Percentiles rank a stretch among this genome's conserved stretches.
Conservation (phyloP, 2,888 invertebrate species). For the Acleris holmiana region DNA sequence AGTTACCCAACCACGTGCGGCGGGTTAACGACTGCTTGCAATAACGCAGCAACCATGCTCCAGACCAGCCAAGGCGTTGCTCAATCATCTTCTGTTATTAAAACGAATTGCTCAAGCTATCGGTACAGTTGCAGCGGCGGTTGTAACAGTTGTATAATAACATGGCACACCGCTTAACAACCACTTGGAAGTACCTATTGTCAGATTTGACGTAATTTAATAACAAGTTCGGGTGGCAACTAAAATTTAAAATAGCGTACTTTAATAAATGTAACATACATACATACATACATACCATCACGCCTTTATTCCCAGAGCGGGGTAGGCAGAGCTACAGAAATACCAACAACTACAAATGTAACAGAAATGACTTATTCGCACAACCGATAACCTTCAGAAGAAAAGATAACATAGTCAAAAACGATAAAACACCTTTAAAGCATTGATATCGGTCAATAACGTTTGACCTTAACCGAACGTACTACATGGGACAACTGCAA, state of each 20-base stretch:
- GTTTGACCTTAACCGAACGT: background rate
- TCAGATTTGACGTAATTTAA: background rate
- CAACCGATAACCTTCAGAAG: background rate
- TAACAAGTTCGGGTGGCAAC: background rate
- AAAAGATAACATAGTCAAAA: background rate
- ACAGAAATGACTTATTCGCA: background rate
- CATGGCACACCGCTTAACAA: conserved; percentile 13
- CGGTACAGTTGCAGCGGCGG: conserved; percentile 37
- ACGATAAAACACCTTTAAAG: background rate
- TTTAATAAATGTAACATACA: too few species aligned
- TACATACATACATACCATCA: too few species aligned
- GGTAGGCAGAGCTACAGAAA: too few species aligned
- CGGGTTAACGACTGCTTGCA: conserved; percentile 65
- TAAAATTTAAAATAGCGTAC: background rate
- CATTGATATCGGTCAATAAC: conserved; percentile 12
- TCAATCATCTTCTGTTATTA: conserved; percentile 48
- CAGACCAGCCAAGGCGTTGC: conserved; percentile 32
- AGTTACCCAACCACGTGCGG: conserved; percentile 36
- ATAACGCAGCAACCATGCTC: conserved; percentile 49
- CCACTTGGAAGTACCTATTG: conserved; percentile 23
- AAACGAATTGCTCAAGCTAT: conserved; percentile 48
- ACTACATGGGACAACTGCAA: background rate
- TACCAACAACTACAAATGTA: too few species aligned
- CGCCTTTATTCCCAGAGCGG: too few species aligned
- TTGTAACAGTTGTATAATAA: conserved; percentile 16